A percentile compares a stretch with the other conserved stretches of the same genome.
Evolutionary conservation across 2,113 vertebrate genomes (phyloP).

Genomic region (Oryctolagus cuniculus): DNA sequence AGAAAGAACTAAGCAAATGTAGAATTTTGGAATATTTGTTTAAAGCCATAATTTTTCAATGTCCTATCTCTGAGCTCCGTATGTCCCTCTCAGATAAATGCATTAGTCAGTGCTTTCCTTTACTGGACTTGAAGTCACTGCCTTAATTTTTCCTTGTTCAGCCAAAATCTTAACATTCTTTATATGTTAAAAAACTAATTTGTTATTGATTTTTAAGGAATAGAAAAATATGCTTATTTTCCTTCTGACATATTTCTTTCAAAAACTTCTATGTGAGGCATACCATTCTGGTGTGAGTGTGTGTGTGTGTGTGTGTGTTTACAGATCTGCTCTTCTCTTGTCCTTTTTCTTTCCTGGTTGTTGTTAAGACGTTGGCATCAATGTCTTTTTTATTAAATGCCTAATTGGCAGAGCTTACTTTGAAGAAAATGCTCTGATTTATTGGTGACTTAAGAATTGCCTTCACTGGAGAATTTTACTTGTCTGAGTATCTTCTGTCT

Average conservation of each 20-base stretch:
- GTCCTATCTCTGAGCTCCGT: not conserved
- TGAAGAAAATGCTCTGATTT: constrained; percentile 13
- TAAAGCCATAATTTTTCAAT: constrained; percentile 57
- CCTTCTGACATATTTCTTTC: not conserved
- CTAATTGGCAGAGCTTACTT: constrained; percentile 27
- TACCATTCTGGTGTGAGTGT: no score
- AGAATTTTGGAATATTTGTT: constrained; percentile 59
- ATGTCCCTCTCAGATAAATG: not conserved
- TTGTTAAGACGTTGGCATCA: not conserved
- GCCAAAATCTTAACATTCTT: not conserved
- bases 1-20: constrained; percentile 36
- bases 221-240: constrained; percentile 11
- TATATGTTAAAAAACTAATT: not conserved
- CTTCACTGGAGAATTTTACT: not conserved
- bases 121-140: constrained; percentile 12
- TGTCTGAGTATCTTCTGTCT: not conserved
- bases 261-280: not conserved
- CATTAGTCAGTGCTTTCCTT: not conserved
- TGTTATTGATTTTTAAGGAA: constrained; percentile 30
- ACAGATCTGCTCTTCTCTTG: not conserved
- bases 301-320: not conserved
- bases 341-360: not conserved
- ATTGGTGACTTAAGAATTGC: not conserved
- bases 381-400: constrained; percentile 51
- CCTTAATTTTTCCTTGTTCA: constrained; percentile 60